Base-by-base conservation (phyloP, 2,113 vertebrate genomes). In the Mellivora capensis region DNA sequence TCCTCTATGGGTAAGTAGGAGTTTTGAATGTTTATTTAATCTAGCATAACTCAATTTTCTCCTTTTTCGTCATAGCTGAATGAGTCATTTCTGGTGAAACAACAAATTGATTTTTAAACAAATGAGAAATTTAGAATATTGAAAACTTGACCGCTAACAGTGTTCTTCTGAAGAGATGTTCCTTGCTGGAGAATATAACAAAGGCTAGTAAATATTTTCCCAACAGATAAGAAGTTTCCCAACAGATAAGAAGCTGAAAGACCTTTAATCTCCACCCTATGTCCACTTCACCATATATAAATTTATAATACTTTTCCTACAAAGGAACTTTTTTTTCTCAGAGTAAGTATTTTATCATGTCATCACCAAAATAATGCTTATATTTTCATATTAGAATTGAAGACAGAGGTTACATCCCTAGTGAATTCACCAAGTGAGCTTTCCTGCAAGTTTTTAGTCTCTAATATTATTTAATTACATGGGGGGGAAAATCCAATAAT, bases 301-400 rank as follows among this genome's bases (percentile, higher is more conserved):
- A 49, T 85, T 74, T 52, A 49, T 4, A 44, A 4, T 67, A 21
- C 72, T 81, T 91, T 69, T 86, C 52, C 52, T 54, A 54, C 18
- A 18, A 54, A 54, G 17, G 52, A 54, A 54, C 52, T 54, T 54
- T 54, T 54, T 76, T 61, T 47, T 52, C 37, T 80, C 3, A 74
- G 85, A 87, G 83, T 88, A 69, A 4, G 7, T 67, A 31, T 52
- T 93, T 83, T 42, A 39, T 81, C 7, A 44, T 13, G 34, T 15
- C 18, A 81, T 62, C 79, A 80, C n/a, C 69, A 67, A 94, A 87
- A 69, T 59, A 59, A 17, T 84, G 42, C 7, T 49, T 86, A 6
- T 85, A 52, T 96, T 91, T 96, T 27, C 31, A 42, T 80, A 57
- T 37, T 80, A 89, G 39, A 94, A 83, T 80, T 74, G 23, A 96